Conservation (phyloP, 2,888 invertebrate species). For the Chalcis sispes region DNA sequence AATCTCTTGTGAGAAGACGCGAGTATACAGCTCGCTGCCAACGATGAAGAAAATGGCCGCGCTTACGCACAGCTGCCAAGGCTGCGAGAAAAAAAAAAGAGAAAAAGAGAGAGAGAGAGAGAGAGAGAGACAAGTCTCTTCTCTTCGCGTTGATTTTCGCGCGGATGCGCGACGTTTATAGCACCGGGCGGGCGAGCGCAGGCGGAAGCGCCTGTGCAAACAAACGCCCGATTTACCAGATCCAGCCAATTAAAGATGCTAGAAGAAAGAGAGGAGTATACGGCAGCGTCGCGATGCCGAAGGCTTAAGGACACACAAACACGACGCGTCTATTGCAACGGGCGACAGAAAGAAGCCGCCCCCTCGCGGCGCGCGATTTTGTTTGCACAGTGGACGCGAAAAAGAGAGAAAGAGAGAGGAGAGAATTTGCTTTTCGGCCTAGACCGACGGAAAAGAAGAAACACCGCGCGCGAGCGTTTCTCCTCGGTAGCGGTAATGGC, state of each 20-base stretch:
- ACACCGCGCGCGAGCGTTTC: too few relatives aligned
- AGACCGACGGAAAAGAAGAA: conserved; percentile 53
- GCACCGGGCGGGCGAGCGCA: conserved; percentile 31
- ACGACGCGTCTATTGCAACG: background rate
- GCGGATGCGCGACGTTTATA: background rate
- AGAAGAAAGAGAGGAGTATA: background rate
- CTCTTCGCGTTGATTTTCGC: conserved; percentile 22
- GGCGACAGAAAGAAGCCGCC: conserved; percentile 1
- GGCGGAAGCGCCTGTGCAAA: conserved; percentile 63
- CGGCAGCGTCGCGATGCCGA: background rate
- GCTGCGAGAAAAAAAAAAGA: too few relatives aligned
- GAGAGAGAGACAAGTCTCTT: too few relatives aligned
- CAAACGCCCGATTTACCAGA: conserved; percentile 61
- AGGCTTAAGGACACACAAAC: background rate
- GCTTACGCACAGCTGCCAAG: conserved; percentile 34
- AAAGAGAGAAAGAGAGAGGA: conserved; percentile 17
- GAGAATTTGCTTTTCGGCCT: conserved; percentile 73
- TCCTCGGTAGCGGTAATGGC: too few relatives aligned
- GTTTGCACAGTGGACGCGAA: conserved; percentile 42
- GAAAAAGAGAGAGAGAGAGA: too few relatives aligned
- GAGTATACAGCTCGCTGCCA: background rate
- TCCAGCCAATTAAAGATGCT: conserved; percentile 65
- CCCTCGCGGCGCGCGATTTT: background rate
- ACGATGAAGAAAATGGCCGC: conserved; percentile 36
- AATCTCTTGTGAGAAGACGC: background rate